Conservation (phyloP, 1,140 invertebrate species). For the Alviniconcha marisindica region DNA sequence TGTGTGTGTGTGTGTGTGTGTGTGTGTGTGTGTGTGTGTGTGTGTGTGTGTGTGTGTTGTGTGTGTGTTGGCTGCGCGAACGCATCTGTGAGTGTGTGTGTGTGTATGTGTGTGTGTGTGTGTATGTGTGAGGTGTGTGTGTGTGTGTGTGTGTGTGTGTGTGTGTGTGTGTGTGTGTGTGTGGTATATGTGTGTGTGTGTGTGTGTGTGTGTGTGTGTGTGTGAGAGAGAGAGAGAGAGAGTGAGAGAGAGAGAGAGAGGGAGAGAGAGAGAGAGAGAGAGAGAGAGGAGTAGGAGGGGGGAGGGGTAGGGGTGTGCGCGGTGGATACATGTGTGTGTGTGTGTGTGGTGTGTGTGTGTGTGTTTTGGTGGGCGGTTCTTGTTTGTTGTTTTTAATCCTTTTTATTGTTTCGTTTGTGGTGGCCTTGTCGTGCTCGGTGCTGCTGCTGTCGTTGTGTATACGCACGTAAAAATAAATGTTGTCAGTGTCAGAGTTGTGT, state of each 20-base stretch:
- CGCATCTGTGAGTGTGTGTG: background rate
- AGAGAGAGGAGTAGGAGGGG: too few relatives aligned
- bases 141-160: too few relatives aligned
- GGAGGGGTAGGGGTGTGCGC: too few relatives aligned
- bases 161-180: conserved; percentile 1
- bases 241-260: too few relatives aligned
- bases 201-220: background rate
- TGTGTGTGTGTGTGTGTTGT: background rate
- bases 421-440: background rate
- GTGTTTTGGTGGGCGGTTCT: too few relatives aligned
- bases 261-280: too few relatives aligned
- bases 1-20: background rate
- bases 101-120: background rate
- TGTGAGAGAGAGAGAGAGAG: background rate
- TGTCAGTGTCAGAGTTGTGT: too few relatives aligned
- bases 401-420: too few relatives aligned
- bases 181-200: background rate
- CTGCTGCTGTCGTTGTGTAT: background rate
- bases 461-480: background rate
- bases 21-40: background rate
- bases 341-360: background rate
- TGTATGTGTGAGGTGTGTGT: too few relatives aligned
- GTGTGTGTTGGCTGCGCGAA: background rate
- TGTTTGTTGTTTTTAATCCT: too few relatives aligned
- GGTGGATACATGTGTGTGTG: too few relatives aligned